Base-by-base conservation (phyloP, 2,113 vertebrate species). In the Oryzias javanicus region DNA sequence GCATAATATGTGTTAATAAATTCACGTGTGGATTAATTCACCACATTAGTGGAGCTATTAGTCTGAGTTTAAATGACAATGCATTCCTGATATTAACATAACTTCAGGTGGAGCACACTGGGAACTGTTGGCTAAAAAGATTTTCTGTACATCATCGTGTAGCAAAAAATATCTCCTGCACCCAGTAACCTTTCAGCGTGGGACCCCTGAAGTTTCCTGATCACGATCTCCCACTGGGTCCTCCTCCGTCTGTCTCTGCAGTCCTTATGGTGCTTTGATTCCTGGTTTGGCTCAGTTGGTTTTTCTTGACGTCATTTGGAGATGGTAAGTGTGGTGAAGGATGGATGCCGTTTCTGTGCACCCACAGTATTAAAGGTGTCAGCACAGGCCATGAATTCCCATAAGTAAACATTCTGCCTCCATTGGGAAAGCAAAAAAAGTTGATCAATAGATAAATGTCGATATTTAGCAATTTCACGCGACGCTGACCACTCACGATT, bases 11-110 rank as follows among this genome's bases (percentile, higher is more conserved):
- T 46, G 46, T 46, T 62, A 71, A 76, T 73, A 67, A 61, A 64
- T 70, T 41, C 64, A 57, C 46, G 64, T 55, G 25, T 35, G 46
- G 70, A 63, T 74, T 46, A 45, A 63, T 64, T 80, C 51, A 67
- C 25, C 69, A 55, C 72, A 73, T 55, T 67, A 57, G 35, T 3
- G 16, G 46, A 67, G 55, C 66, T 64, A 67, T 59, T 53, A 60
- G 68, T 52, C 55, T 19, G 10, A 44, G 55, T 72, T 61, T 59
- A 64, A 69, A 72, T 76, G 51, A 63, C 45, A 77, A 74, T 66
- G 49, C 27, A 57, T 59, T 78, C 17, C 35, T 18, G 50, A 29
- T 56, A 73, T 79, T 60, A 66, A 61, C 44, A 59, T 62, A 76
- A 54, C 64, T 64, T 61, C 80, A 60, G 66, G 74, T 76, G 64